A percentile compares a stretch with the other conserved stretches of the same genome.
These are phyloP conservation scores for Megalops atlanticus DNA, from an alignment of 2,113 vertebrate species.

Conservation along the genomic window DNA sequence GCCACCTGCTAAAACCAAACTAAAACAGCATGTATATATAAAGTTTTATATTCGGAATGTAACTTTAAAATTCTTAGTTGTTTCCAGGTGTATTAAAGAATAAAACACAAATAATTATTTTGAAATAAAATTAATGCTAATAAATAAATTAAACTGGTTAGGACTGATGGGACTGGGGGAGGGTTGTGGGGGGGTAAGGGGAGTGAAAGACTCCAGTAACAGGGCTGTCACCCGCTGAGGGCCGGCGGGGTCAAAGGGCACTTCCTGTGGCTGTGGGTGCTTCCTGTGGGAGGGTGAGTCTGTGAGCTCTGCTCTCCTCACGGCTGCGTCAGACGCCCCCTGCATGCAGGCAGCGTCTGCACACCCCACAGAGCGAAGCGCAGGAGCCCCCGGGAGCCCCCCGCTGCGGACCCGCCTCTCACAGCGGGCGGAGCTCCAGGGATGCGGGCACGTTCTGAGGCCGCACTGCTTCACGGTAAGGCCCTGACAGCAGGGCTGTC, in stretches of 20 bases:
- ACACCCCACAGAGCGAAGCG: not conserved
- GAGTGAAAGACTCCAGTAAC: constrained; percentile 32
- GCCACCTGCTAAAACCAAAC: constrained; percentile 57
- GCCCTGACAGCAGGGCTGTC: no score
- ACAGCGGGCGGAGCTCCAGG: no score
- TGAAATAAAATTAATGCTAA: constrained; percentile 79
- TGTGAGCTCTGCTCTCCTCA: no score
- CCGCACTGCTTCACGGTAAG: no score
- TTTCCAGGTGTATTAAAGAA: constrained; percentile 39
- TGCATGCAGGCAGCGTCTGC: constrained; percentile 44
- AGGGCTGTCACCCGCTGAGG: constrained; percentile 44
- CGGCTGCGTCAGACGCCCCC: constrained; percentile 60
- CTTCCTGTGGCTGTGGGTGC: constrained; percentile 71
- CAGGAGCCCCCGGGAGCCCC: not conserved
- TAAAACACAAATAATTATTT: constrained; percentile 73
- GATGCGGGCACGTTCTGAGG: not conserved
- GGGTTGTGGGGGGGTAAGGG: not conserved
- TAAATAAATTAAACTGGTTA: constrained; percentile 73
- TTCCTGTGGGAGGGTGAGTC: constrained; percentile 59
- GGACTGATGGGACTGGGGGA: constrained; percentile 17
- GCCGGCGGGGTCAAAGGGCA: constrained; percentile 65
- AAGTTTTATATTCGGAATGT: constrained; percentile 46
- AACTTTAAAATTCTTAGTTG: constrained; percentile 28
- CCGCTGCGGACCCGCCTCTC: not conserved
- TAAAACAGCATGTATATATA: constrained; percentile 62